Percentiles rank a stretch among this genome's conserved stretches.
Conservation (phyloP, 2,113 vertebrate genomes). For the Pristiophorus japonicus region DNA sequence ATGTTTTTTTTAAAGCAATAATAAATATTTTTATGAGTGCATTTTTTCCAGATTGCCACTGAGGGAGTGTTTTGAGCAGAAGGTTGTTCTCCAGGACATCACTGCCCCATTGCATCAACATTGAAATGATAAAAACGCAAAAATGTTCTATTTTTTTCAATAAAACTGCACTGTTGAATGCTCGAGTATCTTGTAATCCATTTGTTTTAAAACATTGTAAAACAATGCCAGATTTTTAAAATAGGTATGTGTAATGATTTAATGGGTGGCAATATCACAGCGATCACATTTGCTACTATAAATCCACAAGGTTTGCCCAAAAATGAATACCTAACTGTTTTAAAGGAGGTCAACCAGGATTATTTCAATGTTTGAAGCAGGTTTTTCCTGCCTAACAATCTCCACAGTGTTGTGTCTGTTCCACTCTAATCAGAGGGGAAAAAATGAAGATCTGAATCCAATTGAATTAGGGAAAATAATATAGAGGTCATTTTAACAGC, state of each 20-base stretch:
- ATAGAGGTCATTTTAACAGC: neutral
- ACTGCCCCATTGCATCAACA: neutral
- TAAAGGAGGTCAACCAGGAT: neutral
- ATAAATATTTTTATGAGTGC: neutral
- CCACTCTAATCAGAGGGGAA: neutral
- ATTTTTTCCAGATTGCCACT: neutral
- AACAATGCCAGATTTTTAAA: neutral
- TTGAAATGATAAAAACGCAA: slow-evolving; percentile 19
- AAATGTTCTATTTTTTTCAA: neutral
- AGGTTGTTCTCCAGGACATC: neutral
- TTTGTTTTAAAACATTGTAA: neutral
- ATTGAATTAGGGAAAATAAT: neutral
- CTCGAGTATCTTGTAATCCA: neutral
- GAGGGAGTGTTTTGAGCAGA: neutral
- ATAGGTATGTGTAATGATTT: neutral
- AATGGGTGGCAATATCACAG: neutral
- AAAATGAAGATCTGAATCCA: neutral
- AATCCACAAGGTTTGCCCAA: neutral
- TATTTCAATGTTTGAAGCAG: neutral
- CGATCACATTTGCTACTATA: neutral
- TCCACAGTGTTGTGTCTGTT: neutral
- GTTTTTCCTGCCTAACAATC: neutral
- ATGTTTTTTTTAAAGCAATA: neutral
- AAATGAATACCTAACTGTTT: neutral
- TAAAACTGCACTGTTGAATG: neutral